Evolutionary conservation across 2,888 invertebrate genomes (phyloP), one percentile per base, ranked within the genome.

Genomic region (Sericinus montela): DNA sequence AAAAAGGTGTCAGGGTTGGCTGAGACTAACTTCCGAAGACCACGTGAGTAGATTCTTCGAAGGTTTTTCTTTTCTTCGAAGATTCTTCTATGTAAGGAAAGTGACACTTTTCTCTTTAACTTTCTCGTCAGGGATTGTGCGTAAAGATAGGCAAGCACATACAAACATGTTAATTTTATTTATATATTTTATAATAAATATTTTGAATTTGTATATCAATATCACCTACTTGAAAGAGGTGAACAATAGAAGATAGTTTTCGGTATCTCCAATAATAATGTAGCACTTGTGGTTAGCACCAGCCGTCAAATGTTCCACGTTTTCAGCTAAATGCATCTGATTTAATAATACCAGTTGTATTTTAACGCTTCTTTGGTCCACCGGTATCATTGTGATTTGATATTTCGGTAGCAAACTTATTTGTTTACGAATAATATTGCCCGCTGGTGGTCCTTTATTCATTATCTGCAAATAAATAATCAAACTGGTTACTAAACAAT

Each of bases 371-470:
- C 62, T 69, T 42, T 75, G 67, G 51, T 80, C 75, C 19, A 78
- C 52, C 13, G 82, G 75, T 10, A 69, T 76, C 16, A 87, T 62
- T 1, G 69, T 71, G 11, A 93, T 54, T 16, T 80, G 72, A 71
- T 94, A 95, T 60, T 90, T 89, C 0, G 95, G 95, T 3, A 94
- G 79, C 14, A 90, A 75, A 37, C 78, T 74, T 10, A 93, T 90
- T 72, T 92, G 90, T 53, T 93, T 92, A 35, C 91, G 86, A 2
- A 95, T 67, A 36, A 90, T 75, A 66, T 93, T 93, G 3, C 95
- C 95, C 57, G 93, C 92, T 37, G 95, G 95, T 10, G 94, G 91
- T 35, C 92, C 91, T 69, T 93, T 91, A 70, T 93, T 93, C 63
- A 94, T 90, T 66, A 94, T 93, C 94, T 94, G 63, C 59, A 35